These are phyloP conservation scores for Campoplex capitator DNA, from an alignment of 2,888 invertebrate species.

Conservation along the genomic window DNA sequence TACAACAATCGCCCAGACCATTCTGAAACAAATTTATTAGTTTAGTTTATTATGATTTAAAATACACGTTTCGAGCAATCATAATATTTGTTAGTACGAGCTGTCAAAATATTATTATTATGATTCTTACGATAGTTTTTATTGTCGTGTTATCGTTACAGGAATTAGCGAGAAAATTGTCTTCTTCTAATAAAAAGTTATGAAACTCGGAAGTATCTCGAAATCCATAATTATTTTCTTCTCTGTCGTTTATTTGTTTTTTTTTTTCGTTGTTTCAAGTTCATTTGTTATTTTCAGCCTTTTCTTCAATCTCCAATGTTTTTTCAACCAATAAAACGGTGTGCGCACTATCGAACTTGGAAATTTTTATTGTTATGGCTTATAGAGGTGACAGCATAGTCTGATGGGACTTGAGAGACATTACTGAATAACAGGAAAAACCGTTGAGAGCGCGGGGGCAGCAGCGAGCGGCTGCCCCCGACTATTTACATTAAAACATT, in stretches of 20 bases:
- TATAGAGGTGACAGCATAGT: no score
- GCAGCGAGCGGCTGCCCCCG: no score
- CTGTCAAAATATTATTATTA: background rate
- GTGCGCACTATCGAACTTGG: no score
- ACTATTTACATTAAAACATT: no score
- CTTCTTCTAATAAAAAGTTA: background rate
- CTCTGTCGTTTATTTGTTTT: background rate
- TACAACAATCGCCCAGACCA: constrained; percentile 80
- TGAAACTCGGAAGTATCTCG: background rate
- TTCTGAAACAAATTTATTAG: constrained; percentile 76
- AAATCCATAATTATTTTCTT: background rate
- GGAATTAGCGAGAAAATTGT: background rate
- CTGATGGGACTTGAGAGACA: no score
- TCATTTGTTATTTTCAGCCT: background rate
- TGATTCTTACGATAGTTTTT: background rate
- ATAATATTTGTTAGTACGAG: background rate
- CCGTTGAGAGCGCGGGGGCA: no score
- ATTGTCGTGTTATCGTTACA: background rate
- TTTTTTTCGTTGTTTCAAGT: background rate
- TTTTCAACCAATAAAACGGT: no score
- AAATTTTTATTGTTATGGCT: no score
- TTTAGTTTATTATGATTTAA: background rate
- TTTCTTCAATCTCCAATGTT: background rate
- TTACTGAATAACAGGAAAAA: no score
- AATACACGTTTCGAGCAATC: background rate